Conservation (phyloP, 1,140 invertebrate genomes). For the Harpegnathos saltator region DNA sequence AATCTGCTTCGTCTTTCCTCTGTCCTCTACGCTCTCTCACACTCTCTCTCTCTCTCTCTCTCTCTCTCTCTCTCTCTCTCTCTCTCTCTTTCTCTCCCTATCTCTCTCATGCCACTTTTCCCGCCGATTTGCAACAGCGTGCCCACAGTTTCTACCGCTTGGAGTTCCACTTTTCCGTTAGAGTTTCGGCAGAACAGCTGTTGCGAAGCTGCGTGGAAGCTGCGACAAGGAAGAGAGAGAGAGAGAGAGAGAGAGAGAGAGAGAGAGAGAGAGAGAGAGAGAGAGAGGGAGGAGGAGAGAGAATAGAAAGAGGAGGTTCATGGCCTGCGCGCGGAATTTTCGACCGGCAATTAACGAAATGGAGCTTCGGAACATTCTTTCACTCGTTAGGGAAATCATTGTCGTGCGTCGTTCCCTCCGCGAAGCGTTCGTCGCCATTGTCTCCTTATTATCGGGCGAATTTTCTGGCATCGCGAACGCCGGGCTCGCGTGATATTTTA, state of each 20-base stretch:
- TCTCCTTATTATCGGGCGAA: background rate
- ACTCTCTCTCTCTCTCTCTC: constrained; percentile 17
- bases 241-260: constrained; percentile 29
- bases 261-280: background rate
- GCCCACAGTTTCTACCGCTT: constrained; percentile 67
- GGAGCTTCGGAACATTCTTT: constrained; percentile 12
- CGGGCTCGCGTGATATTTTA: constrained; percentile 34
- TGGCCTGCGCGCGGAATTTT: constrained; percentile 57
- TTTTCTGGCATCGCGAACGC: background rate
- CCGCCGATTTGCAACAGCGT: constrained; percentile 26
- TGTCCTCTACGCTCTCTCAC: too few species aligned
- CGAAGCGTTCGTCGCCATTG: background rate
- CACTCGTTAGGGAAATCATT: constrained; percentile 20
- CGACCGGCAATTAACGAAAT: constrained; percentile 44
- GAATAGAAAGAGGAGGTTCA: constrained; percentile 34
- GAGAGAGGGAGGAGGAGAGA: background rate
- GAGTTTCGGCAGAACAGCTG: constrained; percentile 71
- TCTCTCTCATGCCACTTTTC: constrained; percentile 42
- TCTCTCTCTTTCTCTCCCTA: constrained; percentile 1
- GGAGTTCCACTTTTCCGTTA: constrained; percentile 53
- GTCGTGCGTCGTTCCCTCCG: background rate
- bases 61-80: constrained; percentile 15
- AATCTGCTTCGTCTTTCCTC: constrained; percentile 22
- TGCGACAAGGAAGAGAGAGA: background rate
- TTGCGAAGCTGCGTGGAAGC: constrained; percentile 60